Evolutionary conservation across 2,113 vertebrate species (phyloP).

Genomic region (Sitta europaea): DNA sequence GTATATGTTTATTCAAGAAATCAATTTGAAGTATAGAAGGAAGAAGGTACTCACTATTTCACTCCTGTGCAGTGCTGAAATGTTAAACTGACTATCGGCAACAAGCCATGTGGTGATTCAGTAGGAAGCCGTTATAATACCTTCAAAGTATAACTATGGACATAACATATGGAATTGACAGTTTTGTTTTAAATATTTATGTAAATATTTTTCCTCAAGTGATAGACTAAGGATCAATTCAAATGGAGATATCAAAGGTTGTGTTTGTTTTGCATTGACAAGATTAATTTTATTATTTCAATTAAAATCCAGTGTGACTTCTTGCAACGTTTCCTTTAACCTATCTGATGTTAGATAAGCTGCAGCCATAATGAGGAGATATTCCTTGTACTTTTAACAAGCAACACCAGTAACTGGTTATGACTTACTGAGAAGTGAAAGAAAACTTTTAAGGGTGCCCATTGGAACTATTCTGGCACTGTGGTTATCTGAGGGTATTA

Average conservation of each 20-base stretch:
- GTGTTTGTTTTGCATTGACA: neutral
- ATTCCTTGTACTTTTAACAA: conserved; percentile 3
- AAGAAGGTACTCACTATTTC: neutral
- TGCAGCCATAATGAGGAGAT: neutral
- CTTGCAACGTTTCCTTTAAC: neutral
- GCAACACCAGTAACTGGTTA: neutral
- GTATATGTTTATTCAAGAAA: neutral
- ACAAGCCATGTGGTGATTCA: neutral
- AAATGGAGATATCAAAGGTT: neutral
- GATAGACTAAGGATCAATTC: neutral
- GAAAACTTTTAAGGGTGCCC: conserved; percentile 56
- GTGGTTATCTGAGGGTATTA: neutral
- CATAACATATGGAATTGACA: neutral
- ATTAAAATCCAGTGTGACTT: neutral
- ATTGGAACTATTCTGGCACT: neutral
- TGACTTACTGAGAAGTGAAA: neutral
- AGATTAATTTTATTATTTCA: neutral
- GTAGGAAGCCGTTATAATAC: neutral
- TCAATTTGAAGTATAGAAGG: neutral
- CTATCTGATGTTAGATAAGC: neutral
- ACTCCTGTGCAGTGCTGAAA: neutral
- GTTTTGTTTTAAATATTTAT: neutral
- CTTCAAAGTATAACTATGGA: neutral
- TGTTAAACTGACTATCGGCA: neutral
- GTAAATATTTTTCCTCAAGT: neutral